A percentile compares a stretch with the other conserved stretches of the same genome.
Conservation (phyloP, 1,140 invertebrate species). For the Carposina sasakii region DNA sequence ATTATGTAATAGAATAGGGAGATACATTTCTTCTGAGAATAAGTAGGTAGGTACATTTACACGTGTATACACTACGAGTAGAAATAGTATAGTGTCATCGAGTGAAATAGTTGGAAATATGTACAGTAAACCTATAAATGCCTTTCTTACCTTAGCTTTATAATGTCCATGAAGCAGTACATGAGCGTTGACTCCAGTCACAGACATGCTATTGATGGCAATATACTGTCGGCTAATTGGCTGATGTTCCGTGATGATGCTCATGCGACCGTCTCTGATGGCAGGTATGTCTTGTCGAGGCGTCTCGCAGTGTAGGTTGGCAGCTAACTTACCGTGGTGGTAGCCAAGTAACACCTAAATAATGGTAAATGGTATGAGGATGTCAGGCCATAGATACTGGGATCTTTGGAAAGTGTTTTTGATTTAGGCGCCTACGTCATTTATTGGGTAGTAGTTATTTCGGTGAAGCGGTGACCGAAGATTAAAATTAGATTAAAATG, state of each 20-base stretch:
- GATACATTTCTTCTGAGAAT: too few relatives aligned
- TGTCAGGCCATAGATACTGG: not conserved
- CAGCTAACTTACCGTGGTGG: constrained; percentile 31
- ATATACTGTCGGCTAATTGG: constrained; percentile 17
- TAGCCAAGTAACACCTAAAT: constrained; percentile 35
- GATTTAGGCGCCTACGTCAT: not conserved
- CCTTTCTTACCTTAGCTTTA: constrained; percentile 41
- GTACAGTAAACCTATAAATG: too few relatives aligned
- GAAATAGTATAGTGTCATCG: too few relatives aligned
- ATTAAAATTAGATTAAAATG: too few relatives aligned
- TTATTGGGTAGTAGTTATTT: not conserved
- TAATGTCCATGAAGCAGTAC: constrained; percentile 29
- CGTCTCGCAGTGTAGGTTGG: constrained; percentile 28
- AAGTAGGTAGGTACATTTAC: too few relatives aligned
- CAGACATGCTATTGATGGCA: constrained; percentile 31
- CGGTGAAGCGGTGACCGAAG: too few relatives aligned
- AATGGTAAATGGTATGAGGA: not conserved
- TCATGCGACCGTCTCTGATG: constrained; percentile 27
- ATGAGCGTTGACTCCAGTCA: constrained; percentile 35
- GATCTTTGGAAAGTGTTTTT: not conserved
- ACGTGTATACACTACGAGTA: too few relatives aligned
- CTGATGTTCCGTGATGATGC: constrained; percentile 24
- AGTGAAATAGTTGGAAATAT: too few relatives aligned
- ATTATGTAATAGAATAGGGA: too few relatives aligned
- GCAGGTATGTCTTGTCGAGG: constrained; percentile 27